phyloP scores from a whole-genome alignment of 2,113 vertebrate genomes.

The Siphamia tubifer region DNA sequence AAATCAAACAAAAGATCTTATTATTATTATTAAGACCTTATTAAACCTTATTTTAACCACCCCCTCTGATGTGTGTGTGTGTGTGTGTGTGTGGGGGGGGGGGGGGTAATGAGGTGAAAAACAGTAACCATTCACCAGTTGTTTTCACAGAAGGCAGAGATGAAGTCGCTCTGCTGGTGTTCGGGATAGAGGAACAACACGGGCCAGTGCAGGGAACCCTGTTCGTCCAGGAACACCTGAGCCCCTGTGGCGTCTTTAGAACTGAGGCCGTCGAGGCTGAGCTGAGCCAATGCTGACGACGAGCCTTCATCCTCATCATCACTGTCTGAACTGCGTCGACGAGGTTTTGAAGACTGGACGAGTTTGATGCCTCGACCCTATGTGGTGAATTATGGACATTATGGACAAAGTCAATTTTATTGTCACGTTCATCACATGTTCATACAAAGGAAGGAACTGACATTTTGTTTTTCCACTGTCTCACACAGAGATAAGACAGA shows the following conservation, averaged over 20 bases:
- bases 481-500: too few relatives aligned
- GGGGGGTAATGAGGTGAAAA: background rate
- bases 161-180: constrained; percentile 91
- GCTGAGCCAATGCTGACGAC: constrained; percentile 65
- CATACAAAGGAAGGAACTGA: too few relatives aligned
- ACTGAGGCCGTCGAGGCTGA: constrained; percentile 79
- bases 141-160: constrained; percentile 89
- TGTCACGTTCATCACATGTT: too few relatives aligned
- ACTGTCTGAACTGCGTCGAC: constrained; percentile 48
- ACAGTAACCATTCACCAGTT: constrained; percentile 76
- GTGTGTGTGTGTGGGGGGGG: too few relatives aligned
- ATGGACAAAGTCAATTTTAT: too few relatives aligned
- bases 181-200: constrained; percentile 95
- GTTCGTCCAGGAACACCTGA: constrained; percentile 83
- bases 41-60: too few relatives aligned
- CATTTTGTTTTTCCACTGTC: too few relatives aligned
- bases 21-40: too few relatives aligned
- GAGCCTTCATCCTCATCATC: constrained; percentile 68
- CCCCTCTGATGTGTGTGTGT: too few relatives aligned
- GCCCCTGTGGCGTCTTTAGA: constrained; percentile 78
- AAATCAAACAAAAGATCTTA: too few relatives aligned
- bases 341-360: constrained; percentile 35
- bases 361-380: constrained; percentile 89
- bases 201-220: constrained; percentile 88
- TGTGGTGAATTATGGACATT: too few relatives aligned